These are phyloP conservation scores for Psittacula echo DNA, from an alignment of 2,797 vertebrate species.

Conservation along the genomic window DNA sequence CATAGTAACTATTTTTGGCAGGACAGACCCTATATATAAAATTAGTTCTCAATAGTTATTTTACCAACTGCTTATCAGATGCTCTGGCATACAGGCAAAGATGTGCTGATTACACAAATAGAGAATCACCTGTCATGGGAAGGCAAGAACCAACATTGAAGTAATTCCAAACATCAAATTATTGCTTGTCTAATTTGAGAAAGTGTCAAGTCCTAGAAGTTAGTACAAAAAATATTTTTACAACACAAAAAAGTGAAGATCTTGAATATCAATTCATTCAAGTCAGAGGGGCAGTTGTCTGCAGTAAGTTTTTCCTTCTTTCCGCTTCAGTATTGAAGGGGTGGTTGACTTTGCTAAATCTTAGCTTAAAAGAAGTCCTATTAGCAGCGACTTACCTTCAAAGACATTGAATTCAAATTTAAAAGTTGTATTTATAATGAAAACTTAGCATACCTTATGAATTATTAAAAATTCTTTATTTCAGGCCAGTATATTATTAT, in stretches of 20 bases:
- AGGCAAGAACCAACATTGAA: background rate
- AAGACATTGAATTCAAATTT: background rate
- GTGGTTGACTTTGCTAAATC: background rate
- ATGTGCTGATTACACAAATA: background rate
- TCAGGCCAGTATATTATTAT: background rate
- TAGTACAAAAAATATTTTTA: background rate
- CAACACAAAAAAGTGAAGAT: background rate
- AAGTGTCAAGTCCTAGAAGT: background rate
- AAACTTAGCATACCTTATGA: slow-evolving; percentile 1
- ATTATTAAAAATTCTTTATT: slow-evolving; percentile 55
- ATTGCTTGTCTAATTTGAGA: background rate
- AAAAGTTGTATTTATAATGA: background rate
- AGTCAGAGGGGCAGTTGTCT: background rate
- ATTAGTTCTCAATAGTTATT: background rate
- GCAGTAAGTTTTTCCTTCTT: background rate
- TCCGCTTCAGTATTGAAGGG: background rate
- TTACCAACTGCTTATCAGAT: background rate
- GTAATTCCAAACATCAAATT: background rate
- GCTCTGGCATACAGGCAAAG: background rate
- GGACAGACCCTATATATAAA: background rate
- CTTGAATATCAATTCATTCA: background rate
- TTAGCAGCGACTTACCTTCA: background rate
- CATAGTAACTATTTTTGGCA: background rate
- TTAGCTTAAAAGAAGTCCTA: background rate
- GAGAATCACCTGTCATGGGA: background rate